Conservation (phyloP, 2,888 invertebrate species). For the Spodoptera exigua region DNA sequence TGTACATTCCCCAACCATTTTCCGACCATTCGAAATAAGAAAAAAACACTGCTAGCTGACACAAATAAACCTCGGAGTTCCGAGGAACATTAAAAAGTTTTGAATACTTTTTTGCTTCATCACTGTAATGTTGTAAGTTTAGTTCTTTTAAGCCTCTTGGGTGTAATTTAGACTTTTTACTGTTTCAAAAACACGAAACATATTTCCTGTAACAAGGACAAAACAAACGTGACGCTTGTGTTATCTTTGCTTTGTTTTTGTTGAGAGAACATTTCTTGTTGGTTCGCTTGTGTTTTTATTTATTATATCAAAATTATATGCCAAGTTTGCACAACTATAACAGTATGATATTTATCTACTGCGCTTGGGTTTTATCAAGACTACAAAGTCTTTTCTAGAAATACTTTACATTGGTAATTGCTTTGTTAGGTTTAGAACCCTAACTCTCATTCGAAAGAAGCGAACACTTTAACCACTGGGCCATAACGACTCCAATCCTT, state of each 20-base stretch:
- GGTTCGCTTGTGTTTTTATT: no score
- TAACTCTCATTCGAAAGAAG: no score
- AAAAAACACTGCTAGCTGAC: slow-evolving; percentile 60
- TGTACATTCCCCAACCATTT: no score
- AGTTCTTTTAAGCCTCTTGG: slow-evolving; percentile 66
- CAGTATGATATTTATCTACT: no score
- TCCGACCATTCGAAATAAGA: slow-evolving; percentile 54
- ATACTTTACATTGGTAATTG: no score
- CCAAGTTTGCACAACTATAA: no score
- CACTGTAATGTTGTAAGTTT: slow-evolving; percentile 73
- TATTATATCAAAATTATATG: no score
- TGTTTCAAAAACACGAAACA: slow-evolving; percentile 61
- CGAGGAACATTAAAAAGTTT: slow-evolving; percentile 73
- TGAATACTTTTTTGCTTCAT: slow-evolving; percentile 74
- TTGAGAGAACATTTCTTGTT: not conserved
- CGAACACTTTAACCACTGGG: no score
- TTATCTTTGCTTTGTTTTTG: slow-evolving; percentile 14
- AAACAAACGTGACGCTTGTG: slow-evolving; percentile 23
- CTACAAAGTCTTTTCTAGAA: no score
- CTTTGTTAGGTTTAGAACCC: no score
- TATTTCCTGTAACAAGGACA: slow-evolving; percentile 37
- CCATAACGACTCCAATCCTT: no score
- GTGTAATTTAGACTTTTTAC: slow-evolving; percentile 62
- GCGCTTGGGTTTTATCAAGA: no score
- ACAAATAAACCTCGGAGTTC: slow-evolving; percentile 66